Base-by-base conservation (phyloP, 2,113 vertebrate genomes). In the Psephotus haematonotus region DNA sequence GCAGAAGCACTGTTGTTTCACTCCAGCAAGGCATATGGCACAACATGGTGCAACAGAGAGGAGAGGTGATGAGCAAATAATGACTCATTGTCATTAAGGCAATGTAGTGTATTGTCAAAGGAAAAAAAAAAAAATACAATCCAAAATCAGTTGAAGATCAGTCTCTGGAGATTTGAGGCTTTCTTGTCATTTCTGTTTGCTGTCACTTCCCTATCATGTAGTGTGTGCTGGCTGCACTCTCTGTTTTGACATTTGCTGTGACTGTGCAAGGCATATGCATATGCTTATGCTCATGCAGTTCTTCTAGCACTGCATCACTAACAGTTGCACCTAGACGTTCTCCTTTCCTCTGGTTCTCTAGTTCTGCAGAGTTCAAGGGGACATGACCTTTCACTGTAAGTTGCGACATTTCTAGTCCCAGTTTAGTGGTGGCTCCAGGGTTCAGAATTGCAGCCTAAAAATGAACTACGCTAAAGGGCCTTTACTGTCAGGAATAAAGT, bases 401-500 rank as follows among this genome's bases (percentile, higher is more conserved):
- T 79, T 93, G 67, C 84, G 70, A 68, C 20, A 11, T n/a, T 64
- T 44, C 18, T 8, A 13, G 43, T 93, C 92, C 65, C 57, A 83
- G 47, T 37, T 89, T 68, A 68, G 1, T 90, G 78, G 47, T 49
- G 83, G 49, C 68, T 92, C 60, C 49, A 70, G 76, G 53, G 80
- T 62, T 84, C 93, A 88, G 77, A 90, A 77, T 64, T 49, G 67
- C 46, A 68, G 82, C 67, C 86, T 68, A 39, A 92, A 82, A 65
- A 53, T 52, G 62, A 82, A 37, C 86, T 65, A 62, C 55, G 67
- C 68, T 81, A n/a, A 75, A 46, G 82, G 44, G 71, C 55, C 7
- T 11, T 92, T 96, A 83, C 88, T 78, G 3, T 71, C 50, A 74
- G 71, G 92, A 85, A 89, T 89, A 82, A 92, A 96, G 91, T 84